A percentile compares a stretch with the other conserved stretches of the same genome.
Evolutionary conservation across 2,888 invertebrate genomes (phyloP).

Genomic region (Rutpela maculata): DNA sequence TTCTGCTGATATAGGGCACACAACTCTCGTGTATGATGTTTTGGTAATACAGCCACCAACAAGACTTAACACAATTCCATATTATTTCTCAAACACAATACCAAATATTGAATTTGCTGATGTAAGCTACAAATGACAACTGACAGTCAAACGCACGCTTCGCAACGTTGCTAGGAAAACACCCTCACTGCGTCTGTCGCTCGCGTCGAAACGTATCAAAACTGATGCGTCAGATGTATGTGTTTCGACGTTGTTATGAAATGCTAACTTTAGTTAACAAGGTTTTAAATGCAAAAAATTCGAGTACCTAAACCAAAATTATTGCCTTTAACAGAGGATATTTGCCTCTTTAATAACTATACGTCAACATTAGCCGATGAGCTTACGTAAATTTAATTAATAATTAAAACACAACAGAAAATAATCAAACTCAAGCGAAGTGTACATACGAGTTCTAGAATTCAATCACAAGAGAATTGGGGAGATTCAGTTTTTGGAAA

Average conservation of each 20-base stretch:
- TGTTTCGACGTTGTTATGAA: too few relatives aligned
- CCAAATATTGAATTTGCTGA: too few relatives aligned
- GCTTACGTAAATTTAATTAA: slow-evolving; percentile 10
- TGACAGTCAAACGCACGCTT: neutral
- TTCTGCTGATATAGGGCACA: too few relatives aligned
- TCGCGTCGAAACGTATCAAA: too few relatives aligned
- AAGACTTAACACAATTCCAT: too few relatives aligned
- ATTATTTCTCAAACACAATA: too few relatives aligned
- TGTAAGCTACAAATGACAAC: too few relatives aligned
- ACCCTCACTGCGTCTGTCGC: neutral
- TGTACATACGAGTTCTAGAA: slow-evolving; percentile 44
- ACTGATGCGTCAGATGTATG: neutral
- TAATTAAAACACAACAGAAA: neutral
- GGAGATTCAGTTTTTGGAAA: slow-evolving; percentile 40
- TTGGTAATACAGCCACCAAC: too few relatives aligned
- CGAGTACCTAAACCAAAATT: neutral
- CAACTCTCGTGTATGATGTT: too few relatives aligned
- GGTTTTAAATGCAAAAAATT: slow-evolving; percentile 4
- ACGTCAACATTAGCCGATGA: slow-evolving; percentile 4
- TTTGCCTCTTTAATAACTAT: neutral
- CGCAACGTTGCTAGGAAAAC: slow-evolving; percentile 12
- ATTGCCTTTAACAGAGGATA: neutral
- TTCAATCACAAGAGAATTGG: slow-evolving; percentile 44
- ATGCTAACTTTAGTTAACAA: neutral
- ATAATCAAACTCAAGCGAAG: slow-evolving; percentile 55